Base-by-base conservation (phyloP, 2,113 vertebrate species). In the Periophthalmodon schlosseri region DNA sequence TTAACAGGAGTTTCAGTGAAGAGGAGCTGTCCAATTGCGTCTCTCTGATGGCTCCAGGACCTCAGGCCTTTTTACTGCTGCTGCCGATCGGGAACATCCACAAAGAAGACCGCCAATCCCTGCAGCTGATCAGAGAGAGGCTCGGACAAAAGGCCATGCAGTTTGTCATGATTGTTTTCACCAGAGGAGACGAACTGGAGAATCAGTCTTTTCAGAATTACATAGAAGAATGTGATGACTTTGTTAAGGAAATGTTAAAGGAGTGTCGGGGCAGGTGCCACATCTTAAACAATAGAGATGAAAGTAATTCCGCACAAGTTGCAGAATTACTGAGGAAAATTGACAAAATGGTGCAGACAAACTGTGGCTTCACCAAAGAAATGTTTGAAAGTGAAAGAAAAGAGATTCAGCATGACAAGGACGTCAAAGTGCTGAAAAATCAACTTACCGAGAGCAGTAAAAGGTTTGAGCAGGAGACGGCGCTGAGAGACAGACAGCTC, bases 21-120 rank as follows among this genome's bases (percentile, higher is more conserved):
- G 63, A 65, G 8, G 33, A 54, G 20, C 5, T 65, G 4, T 65
- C 16, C 63, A 65, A n/a, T 11, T 65, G 33, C 33, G 9, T 65
- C 10, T 36, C 33, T 11, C 33, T 65, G 34, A 11, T 39, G 8
- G 16, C 28, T 36, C 61, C 61, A 7, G 61, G 61, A 14, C 61
- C 61, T 36, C 61, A 64, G 28, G 63, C 63, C 63, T 39, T 65
- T 39, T 20, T 65, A n/a, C 63, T 65, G 63, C 18, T 65, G 34
- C 63, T 65, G 63, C 63, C 33, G 10, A 65, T 65, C 36, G 63
- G 36, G 20, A 65, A 65, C 34, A 39, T 65, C 18, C 18, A 5
- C 10, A 11, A n/a, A 44, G 63, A 65, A 65, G 63, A 65, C 33
- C 18, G 8, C 0, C 18, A 65, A 2, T 39, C 63, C 15, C 63